Base-by-base conservation (phyloP, 1,140 invertebrate genomes). In the Micrasema minimum region DNA sequence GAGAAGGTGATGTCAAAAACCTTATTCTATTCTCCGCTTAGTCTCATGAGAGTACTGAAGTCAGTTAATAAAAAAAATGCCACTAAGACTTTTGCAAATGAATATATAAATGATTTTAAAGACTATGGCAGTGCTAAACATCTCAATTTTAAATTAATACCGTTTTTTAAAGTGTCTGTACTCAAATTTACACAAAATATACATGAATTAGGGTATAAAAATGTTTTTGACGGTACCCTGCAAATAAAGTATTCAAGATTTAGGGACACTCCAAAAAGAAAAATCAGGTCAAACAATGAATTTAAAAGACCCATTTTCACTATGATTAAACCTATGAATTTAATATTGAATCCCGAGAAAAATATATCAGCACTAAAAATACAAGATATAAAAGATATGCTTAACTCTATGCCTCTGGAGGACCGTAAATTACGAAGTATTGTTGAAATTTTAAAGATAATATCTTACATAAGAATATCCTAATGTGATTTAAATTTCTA, bases 111-210 rank as follows among this genome's bases (percentile, higher is more conserved):
- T 11, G 45, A 46, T 14, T 46, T 22, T 51, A 51, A 18, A 18
- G 48, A 18, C 20, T 20, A 9, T 20, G 16, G 4, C 4, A 20
- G 5, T 20, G 48, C 14, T 22, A n/a, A n/a, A n/a, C n/a, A n/a
- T n/a, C n/a, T n/a, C n/a, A n/a, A n/a, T n/a, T 51, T 5, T 2
- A 51, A 51, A 23, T 4, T 20, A 22, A 9, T 51, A 7, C 48
- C 48, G 2, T 51, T 51, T 51, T 23, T 22, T 22, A 18, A 51
- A 23, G 20, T 22, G 5, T 3, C 14, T 7, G 6, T 22, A 20
- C 5, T 51, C 6, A 18, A n/a, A n/a, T 51, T 51, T 23, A 51
- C 48, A 51, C 48, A 51, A 51, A 20, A 14, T n/a, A 9, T 9
- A 4, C 14, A 46, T 46, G 9, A 46, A 14, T n/a, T n/a, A n/a